Conservation (phyloP, 2,113 vertebrate genomes). For the Meles meles region DNA sequence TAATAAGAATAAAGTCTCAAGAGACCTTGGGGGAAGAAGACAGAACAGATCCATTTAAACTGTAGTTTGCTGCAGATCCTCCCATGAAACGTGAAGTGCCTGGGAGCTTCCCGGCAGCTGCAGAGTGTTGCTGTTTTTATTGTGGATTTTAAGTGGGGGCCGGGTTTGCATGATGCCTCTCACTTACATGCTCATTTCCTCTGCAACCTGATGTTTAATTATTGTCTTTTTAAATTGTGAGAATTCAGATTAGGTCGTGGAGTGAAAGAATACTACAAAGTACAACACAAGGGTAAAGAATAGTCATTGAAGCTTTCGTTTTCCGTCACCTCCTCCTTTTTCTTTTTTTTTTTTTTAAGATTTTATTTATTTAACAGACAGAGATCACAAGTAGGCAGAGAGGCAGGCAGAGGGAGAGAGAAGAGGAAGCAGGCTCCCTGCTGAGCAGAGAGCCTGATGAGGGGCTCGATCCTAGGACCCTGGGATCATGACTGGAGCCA, state of each 20-base stretch:
- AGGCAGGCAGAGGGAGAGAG: too few species aligned
- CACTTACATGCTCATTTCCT: background rate
- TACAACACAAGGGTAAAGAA: background rate
- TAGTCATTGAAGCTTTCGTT: background rate
- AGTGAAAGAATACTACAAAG: background rate
- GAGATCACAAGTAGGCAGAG: too few species aligned
- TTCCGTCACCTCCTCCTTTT: background rate
- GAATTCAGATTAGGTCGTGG: background rate
- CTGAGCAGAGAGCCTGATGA: too few species aligned
- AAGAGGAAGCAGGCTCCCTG: too few species aligned
- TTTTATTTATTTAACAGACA: too few species aligned
- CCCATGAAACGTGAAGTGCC: background rate
- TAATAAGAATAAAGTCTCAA: background rate
- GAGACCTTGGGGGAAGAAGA: background rate
- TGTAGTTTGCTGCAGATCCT: background rate
- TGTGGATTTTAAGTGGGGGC: constrained; percentile 18
- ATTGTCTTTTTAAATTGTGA: constrained; percentile 22
- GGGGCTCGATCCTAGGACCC: too few species aligned
- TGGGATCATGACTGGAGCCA: too few species aligned
- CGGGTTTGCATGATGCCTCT: background rate
- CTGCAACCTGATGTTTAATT: background rate
- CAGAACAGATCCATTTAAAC: background rate
- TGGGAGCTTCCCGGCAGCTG: background rate
- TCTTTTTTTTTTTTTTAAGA: too few species aligned
- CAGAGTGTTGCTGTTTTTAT: background rate